These are phyloP conservation scores for Sipha maydis DNA, from an alignment of 2,888 invertebrate species.

Conservation along the genomic window DNA sequence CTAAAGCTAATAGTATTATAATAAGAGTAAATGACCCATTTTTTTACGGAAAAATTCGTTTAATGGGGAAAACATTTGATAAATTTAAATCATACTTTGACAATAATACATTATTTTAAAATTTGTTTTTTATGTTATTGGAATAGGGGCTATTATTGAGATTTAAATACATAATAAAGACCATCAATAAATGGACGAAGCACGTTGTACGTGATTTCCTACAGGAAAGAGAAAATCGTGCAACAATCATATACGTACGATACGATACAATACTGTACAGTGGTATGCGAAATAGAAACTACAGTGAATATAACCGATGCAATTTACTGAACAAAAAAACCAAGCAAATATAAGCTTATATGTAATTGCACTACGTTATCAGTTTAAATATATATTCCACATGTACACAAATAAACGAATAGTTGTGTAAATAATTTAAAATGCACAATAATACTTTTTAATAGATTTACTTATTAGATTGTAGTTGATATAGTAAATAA, in stretches of 20 bases:
- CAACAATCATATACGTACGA: constrained; percentile 17
- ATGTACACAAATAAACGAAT: not conserved
- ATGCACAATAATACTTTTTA: constrained; percentile 12
- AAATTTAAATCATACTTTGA: not conserved
- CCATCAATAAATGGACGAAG: constrained; percentile 56
- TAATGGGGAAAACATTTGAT: not conserved
- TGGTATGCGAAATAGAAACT: constrained; percentile 56
- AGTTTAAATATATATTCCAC: not conserved
- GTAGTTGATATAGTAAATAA: constrained; percentile 9
- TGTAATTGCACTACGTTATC: constrained; percentile 7
- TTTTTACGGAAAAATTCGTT: not conserved
- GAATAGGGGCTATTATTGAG: constrained; percentile 19
- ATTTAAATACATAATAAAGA: constrained; percentile 37
- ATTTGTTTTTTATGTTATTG: not conserved
- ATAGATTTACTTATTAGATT: not conserved
- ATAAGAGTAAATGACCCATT: not conserved
- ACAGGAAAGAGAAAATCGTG: constrained; percentile 62
- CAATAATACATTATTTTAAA: not conserved
- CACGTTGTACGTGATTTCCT: constrained; percentile 62
- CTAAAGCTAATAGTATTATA: not conserved
- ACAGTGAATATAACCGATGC: constrained; percentile 19
- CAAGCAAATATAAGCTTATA: not conserved
- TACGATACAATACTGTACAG: constrained; percentile 38
- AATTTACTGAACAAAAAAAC: constrained; percentile 9
- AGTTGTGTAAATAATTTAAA: not conserved